Conservation (phyloP, 2,888 invertebrate species). For the Scaptodrosophila latifasciaeformis region DNA sequence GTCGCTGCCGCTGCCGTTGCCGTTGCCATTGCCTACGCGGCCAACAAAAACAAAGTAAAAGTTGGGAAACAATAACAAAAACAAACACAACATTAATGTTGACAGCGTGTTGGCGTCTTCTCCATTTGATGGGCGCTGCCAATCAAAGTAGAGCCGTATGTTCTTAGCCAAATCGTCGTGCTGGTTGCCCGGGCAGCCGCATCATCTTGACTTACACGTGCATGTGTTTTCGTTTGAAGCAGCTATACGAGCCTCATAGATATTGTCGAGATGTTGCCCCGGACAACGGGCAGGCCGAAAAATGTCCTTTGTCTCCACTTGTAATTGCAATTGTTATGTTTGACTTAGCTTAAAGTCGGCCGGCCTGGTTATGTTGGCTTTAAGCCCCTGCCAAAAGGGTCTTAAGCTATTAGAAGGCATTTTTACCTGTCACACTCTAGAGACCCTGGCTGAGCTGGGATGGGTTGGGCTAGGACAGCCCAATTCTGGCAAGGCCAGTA, state of each 20-base stretch:
- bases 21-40: slow-evolving; percentile 27
- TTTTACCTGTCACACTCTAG: not conserved
- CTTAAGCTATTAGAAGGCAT: not conserved
- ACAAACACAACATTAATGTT: slow-evolving; percentile 9
- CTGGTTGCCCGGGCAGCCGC: slow-evolving; percentile 58
- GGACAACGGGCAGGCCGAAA: too few relatives aligned
- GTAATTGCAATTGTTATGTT: too few relatives aligned
- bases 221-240: too few relatives aligned
- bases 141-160: slow-evolving; percentile 55
- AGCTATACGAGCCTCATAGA: too few relatives aligned
- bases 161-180: slow-evolving; percentile 52
- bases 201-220: too few relatives aligned
- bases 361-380: not conserved
- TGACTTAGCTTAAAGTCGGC: too few relatives aligned
- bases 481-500: too few relatives aligned
- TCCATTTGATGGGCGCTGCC: slow-evolving; percentile 39
- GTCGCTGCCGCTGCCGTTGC: slow-evolving; percentile 6
- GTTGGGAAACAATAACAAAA: slow-evolving; percentile 5
- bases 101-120: slow-evolving; percentile 4
- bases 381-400: not conserved
- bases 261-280: too few relatives aligned
- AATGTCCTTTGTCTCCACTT: too few relatives aligned
- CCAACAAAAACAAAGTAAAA: too few relatives aligned
- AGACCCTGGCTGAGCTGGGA: not conserved
- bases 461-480: too few relatives aligned